These are phyloP conservation scores for Mythimna albipuncta DNA, from an alignment of 2,888 invertebrate genomes.

Conservation along the genomic window DNA sequence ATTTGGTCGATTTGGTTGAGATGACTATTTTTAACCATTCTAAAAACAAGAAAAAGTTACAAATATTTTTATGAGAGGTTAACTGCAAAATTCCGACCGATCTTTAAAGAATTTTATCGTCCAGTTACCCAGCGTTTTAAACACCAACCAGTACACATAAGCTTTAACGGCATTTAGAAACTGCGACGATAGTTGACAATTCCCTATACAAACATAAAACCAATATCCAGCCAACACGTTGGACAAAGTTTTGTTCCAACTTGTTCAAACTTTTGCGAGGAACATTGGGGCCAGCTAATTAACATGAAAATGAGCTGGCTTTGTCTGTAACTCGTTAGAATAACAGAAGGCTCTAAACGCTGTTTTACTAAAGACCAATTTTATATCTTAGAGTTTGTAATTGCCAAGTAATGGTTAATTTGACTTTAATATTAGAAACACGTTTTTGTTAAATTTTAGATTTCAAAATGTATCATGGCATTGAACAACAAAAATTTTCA, in stretches of 20 bases:
- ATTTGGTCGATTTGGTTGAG: too few species aligned
- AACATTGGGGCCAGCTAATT: constrained; percentile 47
- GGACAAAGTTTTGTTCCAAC: constrained; percentile 37
- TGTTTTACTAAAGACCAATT: constrained; percentile 36
- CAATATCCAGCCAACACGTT: constrained; percentile 33
- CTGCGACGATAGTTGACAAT: neutral
- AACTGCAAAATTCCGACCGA: neutral
- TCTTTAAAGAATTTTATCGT: too few species aligned
- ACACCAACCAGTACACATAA: neutral
- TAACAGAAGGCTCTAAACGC: constrained; percentile 41
- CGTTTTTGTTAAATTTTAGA: neutral
- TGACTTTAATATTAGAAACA: constrained; percentile 22
- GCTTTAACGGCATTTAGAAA: neutral
- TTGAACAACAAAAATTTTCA: too few species aligned
- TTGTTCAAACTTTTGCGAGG: constrained; percentile 39
- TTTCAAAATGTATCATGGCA: neutral
- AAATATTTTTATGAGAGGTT: neutral
- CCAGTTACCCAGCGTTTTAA: neutral
- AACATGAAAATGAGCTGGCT: constrained; percentile 57
- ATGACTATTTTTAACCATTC: too few species aligned
- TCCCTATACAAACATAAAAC: constrained; percentile 27
- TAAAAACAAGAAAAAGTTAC: too few species aligned
- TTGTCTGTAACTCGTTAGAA: constrained; percentile 51
- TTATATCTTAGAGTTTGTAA: constrained; percentile 36
- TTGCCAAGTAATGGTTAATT: constrained; percentile 19